phyloP scores from a whole-genome alignment of 2,797 vertebrate genomes.

The Triplophysa yarkandensis region DNA sequence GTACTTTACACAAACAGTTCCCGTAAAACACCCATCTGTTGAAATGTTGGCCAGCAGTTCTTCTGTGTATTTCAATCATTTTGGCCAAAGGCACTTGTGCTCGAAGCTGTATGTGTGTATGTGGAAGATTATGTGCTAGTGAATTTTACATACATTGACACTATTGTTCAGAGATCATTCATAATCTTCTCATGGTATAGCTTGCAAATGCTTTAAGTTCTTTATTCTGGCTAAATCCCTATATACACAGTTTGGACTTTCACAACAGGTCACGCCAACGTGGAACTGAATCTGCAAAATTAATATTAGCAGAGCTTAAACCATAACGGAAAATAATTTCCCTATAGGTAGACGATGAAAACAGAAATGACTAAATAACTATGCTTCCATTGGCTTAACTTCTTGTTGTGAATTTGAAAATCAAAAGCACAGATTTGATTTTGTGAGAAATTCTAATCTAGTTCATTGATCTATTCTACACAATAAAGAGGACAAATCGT shows the following conservation, averaged over 20 bases:
- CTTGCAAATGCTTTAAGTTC: conserved; percentile 1
- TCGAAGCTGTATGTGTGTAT: conserved; percentile 67
- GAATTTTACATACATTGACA: conserved; percentile 65
- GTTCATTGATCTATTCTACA: background rate
- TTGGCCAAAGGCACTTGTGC: conserved; percentile 73
- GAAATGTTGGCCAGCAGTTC: conserved; percentile 69
- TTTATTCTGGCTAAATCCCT: background rate
- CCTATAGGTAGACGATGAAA: background rate
- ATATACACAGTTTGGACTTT: background rate
- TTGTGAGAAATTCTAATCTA: background rate
- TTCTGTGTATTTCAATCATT: conserved; percentile 56
- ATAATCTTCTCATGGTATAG: background rate
- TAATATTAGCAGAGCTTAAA: background rate
- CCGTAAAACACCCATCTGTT: conserved; percentile 80
- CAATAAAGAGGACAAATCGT: background rate
- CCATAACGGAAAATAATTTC: conserved; percentile 5
- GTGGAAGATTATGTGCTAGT: conserved; percentile 65
- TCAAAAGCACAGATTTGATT: background rate
- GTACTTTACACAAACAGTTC: conserved; percentile 76
- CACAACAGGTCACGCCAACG: background rate
- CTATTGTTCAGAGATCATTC: conserved; percentile 44
- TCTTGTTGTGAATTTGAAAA: background rate
- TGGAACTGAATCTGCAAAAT: background rate
- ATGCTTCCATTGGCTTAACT: background rate
- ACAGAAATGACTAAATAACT: background rate